A percentile compares a stretch with the other conserved stretches of the same genome.
phyloP scores from a whole-genome alignment of 2,888 invertebrate species.

The Polylopha cassiicola region DNA sequence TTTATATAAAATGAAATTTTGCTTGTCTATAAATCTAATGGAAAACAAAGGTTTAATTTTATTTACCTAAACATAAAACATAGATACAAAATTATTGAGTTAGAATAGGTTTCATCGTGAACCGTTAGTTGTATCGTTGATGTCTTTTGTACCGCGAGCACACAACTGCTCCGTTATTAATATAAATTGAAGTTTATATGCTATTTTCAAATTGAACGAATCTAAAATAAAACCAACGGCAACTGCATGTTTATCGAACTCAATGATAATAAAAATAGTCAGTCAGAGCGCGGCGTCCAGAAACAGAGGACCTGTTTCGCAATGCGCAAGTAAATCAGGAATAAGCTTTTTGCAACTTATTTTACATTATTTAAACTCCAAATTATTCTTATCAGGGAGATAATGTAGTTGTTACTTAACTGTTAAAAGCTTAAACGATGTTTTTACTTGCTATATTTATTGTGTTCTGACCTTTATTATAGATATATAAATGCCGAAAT shows the following conservation, averaged over 20 bases:
- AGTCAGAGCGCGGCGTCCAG: constrained; percentile 10
- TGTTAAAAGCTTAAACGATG: too few relatives aligned
- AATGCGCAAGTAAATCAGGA: too few relatives aligned
- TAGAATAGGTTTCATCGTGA: constrained; percentile 5
- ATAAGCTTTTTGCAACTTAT: too few relatives aligned
- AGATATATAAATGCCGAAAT: too few relatives aligned
- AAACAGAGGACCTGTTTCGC: too few relatives aligned
- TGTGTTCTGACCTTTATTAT: too few relatives aligned
- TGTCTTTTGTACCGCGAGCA: constrained; percentile 28
- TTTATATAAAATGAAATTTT: too few relatives aligned
- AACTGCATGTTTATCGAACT: constrained; percentile 15
- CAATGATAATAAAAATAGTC: constrained; percentile 19
- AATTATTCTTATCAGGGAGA: too few relatives aligned
- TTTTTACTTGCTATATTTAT: too few relatives aligned
- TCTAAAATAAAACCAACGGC: constrained; percentile 4
- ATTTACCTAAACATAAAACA: constrained; percentile 26
- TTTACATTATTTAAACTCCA: too few relatives aligned
- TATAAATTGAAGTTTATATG: constrained; percentile 5
- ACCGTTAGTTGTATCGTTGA: constrained; percentile 26
- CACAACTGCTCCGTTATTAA: constrained; percentile 9
- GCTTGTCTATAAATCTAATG: too few relatives aligned
- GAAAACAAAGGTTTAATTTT: constrained; percentile 11
- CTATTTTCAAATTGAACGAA: constrained; percentile 4
- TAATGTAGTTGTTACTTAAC: too few relatives aligned
- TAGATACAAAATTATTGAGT: constrained; percentile 13